Conservation (phyloP, 2,113 vertebrate genomes). For the Ondatra zibethicus region DNA sequence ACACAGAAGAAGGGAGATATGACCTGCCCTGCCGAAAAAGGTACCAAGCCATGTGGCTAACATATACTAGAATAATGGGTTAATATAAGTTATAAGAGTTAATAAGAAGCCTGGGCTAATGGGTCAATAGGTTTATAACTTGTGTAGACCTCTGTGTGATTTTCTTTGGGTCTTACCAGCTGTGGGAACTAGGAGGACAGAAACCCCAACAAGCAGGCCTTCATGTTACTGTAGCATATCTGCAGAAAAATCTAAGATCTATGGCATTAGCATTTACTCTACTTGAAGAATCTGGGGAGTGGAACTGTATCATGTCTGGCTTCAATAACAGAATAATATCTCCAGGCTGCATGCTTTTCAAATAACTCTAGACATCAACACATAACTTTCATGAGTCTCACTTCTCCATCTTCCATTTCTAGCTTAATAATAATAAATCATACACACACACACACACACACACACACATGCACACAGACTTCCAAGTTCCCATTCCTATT, state of each 20-base stretch:
- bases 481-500: not conserved
- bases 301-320: not conserved
- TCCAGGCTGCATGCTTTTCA: not conserved
- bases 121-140: too few species aligned
- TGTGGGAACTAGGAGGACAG: too few species aligned
- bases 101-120: too few species aligned
- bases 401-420: not conserved
- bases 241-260: not conserved
- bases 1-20: too few species aligned
- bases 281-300: not conserved
- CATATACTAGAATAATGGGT: too few species aligned
- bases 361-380: not conserved
- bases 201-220: too few species aligned
- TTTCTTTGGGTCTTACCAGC: too few species aligned
- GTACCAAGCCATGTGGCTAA: too few species aligned
- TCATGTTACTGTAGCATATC: not conserved
- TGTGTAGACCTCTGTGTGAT: too few species aligned
- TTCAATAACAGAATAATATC: not conserved
- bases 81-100: too few species aligned
- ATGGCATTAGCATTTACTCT: not conserved
- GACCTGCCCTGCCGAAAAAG: too few species aligned
- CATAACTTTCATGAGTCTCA: not conserved
- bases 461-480: not conserved
- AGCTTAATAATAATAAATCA: not conserved
- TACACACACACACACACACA: not conserved